Conservation (phyloP, 2,888 invertebrate species). For the Orthonychiurus folsomi region DNA sequence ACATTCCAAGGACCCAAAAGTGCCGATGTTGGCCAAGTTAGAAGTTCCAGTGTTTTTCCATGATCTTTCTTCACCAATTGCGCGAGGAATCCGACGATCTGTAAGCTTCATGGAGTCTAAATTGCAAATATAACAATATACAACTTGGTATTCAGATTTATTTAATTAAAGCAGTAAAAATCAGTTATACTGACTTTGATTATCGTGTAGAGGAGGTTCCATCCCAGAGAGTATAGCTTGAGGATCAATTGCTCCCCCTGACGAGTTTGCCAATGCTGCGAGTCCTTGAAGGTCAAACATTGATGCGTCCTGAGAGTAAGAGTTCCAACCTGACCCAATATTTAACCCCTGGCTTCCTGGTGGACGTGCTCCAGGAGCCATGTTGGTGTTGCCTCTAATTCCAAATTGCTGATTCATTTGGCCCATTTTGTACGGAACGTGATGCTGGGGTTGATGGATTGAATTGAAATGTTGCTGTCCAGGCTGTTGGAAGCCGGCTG, state of each 20-base stretch:
- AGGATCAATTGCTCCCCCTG: slow-evolving; percentile 22
- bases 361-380: neutral
- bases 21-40: slow-evolving; percentile 14
- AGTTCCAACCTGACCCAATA: slow-evolving; percentile 7
- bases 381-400: neutral
- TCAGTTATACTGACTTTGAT: slow-evolving; percentile 23
- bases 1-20: slow-evolving; percentile 20
- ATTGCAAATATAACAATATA: neutral
- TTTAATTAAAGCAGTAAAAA: neutral
- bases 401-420: slow-evolving; percentile 5
- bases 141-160: neutral
- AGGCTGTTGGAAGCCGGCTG: slow-evolving; percentile 6
- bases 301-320: slow-evolving; percentile 9
- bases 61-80: slow-evolving; percentile 32
- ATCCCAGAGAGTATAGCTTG: slow-evolving; percentile 21
- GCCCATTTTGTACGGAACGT: neutral
- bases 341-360: slow-evolving; percentile 5
- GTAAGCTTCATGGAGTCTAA: slow-evolving; percentile 30
- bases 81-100: slow-evolving; percentile 31
- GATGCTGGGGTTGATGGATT: slow-evolving; percentile 5
- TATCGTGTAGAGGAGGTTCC: slow-evolving; percentile 21
- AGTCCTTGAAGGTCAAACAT: slow-evolving; percentile 21
- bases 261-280: slow-evolving; percentile 22
- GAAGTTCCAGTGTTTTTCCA: slow-evolving; percentile 21
- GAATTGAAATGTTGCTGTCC: slow-evolving; percentile 13